Base-by-base conservation (phyloP, 2,797 vertebrate species). In the Lindbergichthys nudifrons region DNA sequence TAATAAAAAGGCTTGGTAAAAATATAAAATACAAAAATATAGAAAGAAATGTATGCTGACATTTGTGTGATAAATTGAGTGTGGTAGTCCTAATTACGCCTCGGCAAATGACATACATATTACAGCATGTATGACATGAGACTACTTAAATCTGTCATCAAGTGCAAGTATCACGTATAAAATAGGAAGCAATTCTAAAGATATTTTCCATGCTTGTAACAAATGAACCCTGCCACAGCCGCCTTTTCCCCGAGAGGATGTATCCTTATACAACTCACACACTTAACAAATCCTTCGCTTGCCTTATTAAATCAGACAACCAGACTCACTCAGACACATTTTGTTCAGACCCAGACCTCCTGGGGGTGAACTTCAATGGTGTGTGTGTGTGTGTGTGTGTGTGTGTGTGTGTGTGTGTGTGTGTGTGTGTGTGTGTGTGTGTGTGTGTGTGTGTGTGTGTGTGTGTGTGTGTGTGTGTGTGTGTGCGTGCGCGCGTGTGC, bases 301-400 rank as follows among this genome's bases (percentile, higher is more conserved):
- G 41, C 39, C 47, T 60, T 65, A 67, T 59, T 45, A 53, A 46
- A 68, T 67, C 57, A 70, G 21, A 62, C 52, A 39, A 41, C 15
- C 32, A 64, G n/a, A n/a, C n/a, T n/a, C n/a, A n/a, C n/a, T n/a
- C n/a, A n/a, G 48, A 70, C 50, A 51, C 39, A 19, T 67, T 64
- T 70, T 54, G 43, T 51, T 66, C 50, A 43, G 66, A 77, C 75
- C 75, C 57, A 65, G 57, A 79, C 80, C 79, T 84, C 79, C 83
- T 70, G 63, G 60, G 82, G 75, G 67, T 74, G 78, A 60, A 47
- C 48, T 69, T 73, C 51, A 73, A 70, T 54, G 32, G 18, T 26
- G 51, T 36, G 6, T 46, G 18, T 48, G 16, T 43, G 4, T 46
- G 15, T 39, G 9, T n/a, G 51, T 50, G 50, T 51, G 59, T 58